These are phyloP conservation scores for Percina caprodes DNA, from an alignment of 2,113 vertebrate genomes.

Conservation along the genomic window DNA sequence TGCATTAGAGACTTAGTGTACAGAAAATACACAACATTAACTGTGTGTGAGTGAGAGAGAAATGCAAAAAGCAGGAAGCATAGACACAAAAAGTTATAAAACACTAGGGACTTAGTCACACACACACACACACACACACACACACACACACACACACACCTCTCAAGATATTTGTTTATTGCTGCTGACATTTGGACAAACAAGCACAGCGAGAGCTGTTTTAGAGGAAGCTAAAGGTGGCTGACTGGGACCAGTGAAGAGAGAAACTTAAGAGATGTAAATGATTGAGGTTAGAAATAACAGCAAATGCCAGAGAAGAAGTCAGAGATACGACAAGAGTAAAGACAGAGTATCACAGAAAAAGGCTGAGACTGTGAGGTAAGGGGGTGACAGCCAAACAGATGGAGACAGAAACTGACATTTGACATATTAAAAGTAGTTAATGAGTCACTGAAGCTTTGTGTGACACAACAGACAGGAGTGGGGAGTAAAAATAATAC, in stretches of 20 bases:
- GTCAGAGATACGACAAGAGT: slow-evolving; percentile 18
- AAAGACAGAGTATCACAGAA: slow-evolving; percentile 5
- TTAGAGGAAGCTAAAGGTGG: slow-evolving; percentile 27
- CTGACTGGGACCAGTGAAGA: slow-evolving; percentile 33
- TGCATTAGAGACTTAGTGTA: slow-evolving; percentile 50
- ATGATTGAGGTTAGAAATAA: slow-evolving; percentile 54
- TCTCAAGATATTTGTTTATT: too few relatives aligned
- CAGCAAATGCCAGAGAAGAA: slow-evolving; percentile 33
- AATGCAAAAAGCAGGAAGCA: slow-evolving; percentile 14
- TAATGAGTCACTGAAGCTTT: slow-evolving; percentile 44
- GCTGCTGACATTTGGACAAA: slow-evolving; percentile 45
- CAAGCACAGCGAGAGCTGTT: slow-evolving; percentile 15
- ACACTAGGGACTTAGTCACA: not conserved
- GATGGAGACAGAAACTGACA: slow-evolving; percentile 51
- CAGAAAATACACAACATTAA: slow-evolving; percentile 41
- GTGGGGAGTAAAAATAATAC: slow-evolving; percentile 18
- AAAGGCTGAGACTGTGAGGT: not conserved
- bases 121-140: not conserved
- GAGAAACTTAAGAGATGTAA: slow-evolving; percentile 58
- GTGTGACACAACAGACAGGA: not conserved
- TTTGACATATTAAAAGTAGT: slow-evolving; percentile 62
- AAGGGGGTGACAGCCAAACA: slow-evolving; percentile 34
- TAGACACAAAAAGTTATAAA: slow-evolving; percentile 21
- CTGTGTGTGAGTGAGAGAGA: slow-evolving; percentile 11
- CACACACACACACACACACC: not conserved